Percentiles rank a stretch among this genome's conserved stretches.
Evolutionary conservation across 2,797 vertebrate genomes (phyloP).

Genomic region (Mormyrus hasselquistii): DNA sequence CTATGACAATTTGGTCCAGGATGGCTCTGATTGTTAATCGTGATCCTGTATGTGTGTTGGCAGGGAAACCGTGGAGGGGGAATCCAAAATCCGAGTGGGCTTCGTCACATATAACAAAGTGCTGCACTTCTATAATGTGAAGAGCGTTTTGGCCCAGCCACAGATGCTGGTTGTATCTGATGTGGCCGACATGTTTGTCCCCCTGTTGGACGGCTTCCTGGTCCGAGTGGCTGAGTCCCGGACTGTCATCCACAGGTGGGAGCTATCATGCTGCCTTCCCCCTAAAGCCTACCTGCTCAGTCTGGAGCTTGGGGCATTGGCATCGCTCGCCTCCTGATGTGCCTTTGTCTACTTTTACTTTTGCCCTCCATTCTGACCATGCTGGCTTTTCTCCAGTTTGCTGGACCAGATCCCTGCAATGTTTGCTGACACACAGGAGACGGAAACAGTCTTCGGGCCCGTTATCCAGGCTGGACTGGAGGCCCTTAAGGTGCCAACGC

Average conservation of each 20-base stretch:
- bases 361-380: not conserved
- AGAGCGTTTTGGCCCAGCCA: constrained; percentile 89
- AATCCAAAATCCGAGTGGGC: constrained; percentile 84
- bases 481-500: constrained; percentile 79
- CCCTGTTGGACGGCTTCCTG: constrained; percentile 91
- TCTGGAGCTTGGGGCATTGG: not conserved
- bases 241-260: constrained; percentile 85
- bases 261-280: not conserved
- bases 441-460: constrained; percentile 93
- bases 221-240: constrained; percentile 88
- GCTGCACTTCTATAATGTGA: constrained; percentile 97
- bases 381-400: constrained; percentile 65
- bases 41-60: not conserved
- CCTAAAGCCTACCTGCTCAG: not conserved
- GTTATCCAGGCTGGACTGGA: constrained; percentile 97
- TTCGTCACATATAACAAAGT: constrained; percentile 99
- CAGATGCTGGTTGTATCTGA: constrained; percentile 99
- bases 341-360: not conserved
- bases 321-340: not conserved
- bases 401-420: constrained; percentile 97
- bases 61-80: constrained; percentile 82
- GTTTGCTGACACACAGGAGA: constrained; percentile 97
- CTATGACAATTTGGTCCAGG: not conserved
- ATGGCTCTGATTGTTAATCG: not conserved
- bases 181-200: constrained; percentile 94